Base-by-base conservation (phyloP, 1,140 invertebrate genomes). In the Hyphantria cunea region DNA sequence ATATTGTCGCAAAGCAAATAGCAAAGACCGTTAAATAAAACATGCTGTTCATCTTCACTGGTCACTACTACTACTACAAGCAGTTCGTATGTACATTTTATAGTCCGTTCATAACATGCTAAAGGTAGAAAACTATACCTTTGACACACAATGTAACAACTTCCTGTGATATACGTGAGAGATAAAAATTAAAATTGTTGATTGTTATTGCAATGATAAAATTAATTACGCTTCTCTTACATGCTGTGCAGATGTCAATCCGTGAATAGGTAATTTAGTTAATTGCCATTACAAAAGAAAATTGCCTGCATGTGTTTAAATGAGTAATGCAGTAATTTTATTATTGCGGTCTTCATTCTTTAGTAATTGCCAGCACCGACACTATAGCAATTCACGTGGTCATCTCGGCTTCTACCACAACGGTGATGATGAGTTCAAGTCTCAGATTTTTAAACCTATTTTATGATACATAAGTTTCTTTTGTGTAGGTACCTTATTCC, bases 61-160 rank as follows among this genome's bases (percentile, higher is more conserved):
- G 48, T 64, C 45, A 68, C 59, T 71, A 47, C 47, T 72, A 42
- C 34, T 72, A 70, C 72, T 64, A 32, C 34, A 55, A 63, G 12
- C 34, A 11, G 44, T 12, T 62, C 17, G 31, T 34, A 14, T 12
- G 50, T 13, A 34, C 51, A 50, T 72, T 66, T 75, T 86, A 83
- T 84, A 84, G 50, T 44, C 45, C n/a, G 17, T 59, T 44, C 32
- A 62, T 81, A 69, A 77, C 76, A 77, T 82, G 79, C 52, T 64
- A 49, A 48, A n/a, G 3, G 32, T 47, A 55, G 37, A 63, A 65
- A 74, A 76, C n/a, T 2, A 39, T 82, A 75, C 66, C 64, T 78
- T 74, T 77, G 68, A 78, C 70, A 82, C 78, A 85, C 77, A 84
- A 84, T 86, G 73, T 62, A 74, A 78, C 60, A 59, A 72, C 77